phyloP scores from a whole-genome alignment of 2,113 vertebrate species.

The Sus scrofa region DNA sequence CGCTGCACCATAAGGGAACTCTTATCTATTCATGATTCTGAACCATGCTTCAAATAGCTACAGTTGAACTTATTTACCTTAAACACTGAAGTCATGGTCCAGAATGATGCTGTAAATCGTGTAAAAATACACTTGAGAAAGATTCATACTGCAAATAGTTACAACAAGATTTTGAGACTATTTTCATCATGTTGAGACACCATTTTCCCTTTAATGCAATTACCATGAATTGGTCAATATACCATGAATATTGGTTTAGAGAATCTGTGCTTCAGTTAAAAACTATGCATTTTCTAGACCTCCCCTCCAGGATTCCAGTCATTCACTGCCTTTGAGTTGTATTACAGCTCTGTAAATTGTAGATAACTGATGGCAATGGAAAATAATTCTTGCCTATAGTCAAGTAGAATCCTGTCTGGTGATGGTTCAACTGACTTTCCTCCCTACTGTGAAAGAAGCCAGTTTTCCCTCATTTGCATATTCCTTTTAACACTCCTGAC shows the following conservation, averaged over 20 bases:
- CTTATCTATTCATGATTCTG: neutral
- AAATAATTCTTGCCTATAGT: neutral
- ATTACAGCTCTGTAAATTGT: neutral
- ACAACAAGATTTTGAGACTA: neutral
- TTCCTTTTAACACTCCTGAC: neutral
- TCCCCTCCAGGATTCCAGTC: neutral
- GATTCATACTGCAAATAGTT: neutral
- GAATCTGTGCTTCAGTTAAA: neutral
- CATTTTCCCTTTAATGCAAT: neutral
- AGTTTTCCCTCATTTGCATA: neutral
- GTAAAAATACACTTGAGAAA: slow-evolving; percentile 2
- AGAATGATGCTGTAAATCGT: slow-evolving; percentile 3
- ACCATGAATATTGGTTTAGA: no score
- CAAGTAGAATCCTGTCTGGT: neutral
- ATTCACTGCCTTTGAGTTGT: neutral
- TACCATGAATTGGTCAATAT: neutral
- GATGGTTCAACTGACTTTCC: neutral
- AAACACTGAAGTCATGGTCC: neutral
- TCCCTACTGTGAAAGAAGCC: neutral
- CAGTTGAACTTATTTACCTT: neutral
- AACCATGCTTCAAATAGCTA: neutral
- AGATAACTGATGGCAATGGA: neutral
- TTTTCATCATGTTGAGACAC: neutral
- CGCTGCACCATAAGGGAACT: no score
- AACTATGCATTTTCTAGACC: neutral